These are phyloP conservation scores for Pelochelys cantorii DNA, from an alignment of 2,797 vertebrate genomes.

Conservation along the genomic window DNA sequence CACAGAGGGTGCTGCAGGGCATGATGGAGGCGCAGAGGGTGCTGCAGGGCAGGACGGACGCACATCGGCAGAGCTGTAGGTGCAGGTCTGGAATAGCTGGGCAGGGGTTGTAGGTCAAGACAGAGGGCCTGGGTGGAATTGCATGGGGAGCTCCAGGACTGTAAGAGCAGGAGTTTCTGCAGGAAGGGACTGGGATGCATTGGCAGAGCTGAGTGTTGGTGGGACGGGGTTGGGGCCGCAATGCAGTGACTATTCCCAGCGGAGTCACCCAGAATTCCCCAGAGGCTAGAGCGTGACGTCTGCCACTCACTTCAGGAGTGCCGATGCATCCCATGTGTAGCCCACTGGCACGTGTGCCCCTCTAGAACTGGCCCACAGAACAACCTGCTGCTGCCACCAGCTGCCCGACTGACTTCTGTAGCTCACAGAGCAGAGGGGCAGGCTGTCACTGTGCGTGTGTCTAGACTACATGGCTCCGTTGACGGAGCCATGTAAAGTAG, in stretches of 20 bases:
- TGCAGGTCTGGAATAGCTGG: not conserved
- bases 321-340: not conserved
- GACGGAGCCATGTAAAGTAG: too few species aligned
- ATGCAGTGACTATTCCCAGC: fast-evolving
- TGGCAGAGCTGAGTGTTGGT: not conserved
- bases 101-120: not conserved
- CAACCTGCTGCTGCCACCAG: not conserved
- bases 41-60: not conserved
- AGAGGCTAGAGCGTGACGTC: not conserved
- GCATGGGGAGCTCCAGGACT: not conserved
- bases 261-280: constrained; percentile 10
- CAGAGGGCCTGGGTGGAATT: not conserved
- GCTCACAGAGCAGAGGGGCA: not conserved
- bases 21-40: not conserved
- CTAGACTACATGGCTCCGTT: too few species aligned
- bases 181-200: not conserved
- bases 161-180: not conserved
- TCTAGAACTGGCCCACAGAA: not conserved
- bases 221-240: too few species aligned
- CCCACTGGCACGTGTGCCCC: not conserved
- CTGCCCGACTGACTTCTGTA: not conserved
- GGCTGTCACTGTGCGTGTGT: not conserved
- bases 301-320: not conserved
- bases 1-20: not conserved
- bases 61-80: not conserved